phyloP scores from a whole-genome alignment of 2,888 invertebrate species.

The Zaprionus bogoriensis region DNA sequence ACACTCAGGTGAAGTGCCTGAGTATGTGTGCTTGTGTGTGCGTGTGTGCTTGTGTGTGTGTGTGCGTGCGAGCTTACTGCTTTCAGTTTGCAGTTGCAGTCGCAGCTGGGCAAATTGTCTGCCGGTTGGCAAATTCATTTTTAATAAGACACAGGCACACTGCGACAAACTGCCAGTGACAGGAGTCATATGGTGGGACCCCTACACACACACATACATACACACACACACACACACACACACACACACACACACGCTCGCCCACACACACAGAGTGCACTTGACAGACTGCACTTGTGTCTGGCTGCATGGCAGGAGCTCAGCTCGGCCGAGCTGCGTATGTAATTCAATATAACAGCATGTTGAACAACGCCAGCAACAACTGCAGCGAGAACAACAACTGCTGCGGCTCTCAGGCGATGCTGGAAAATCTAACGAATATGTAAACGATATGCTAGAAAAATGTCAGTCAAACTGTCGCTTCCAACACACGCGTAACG shows the following conservation, averaged over 20 bases:
- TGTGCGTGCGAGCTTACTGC: background rate
- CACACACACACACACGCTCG: slow-evolving; percentile 3
- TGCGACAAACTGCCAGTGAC: slow-evolving; percentile 68
- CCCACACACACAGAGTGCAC: slow-evolving; percentile 25
- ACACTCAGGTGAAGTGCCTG: slow-evolving; percentile 39
- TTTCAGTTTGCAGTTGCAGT: slow-evolving; percentile 5
- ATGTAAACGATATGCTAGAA: slow-evolving; percentile 81
- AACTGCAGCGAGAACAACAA: slow-evolving; percentile 15
- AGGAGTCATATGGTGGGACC: slow-evolving; percentile 63
- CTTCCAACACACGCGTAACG: slow-evolving; percentile 80
- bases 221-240: slow-evolving; percentile 12
- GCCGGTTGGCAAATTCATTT: slow-evolving; percentile 64
- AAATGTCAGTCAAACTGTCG: slow-evolving; percentile 82
- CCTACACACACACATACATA: slow-evolving; percentile 11
- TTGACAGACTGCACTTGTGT: slow-evolving; percentile 63
- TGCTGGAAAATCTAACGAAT: slow-evolving; percentile 72
- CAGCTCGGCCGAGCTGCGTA: slow-evolving; percentile 55
- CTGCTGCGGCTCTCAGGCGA: slow-evolving; percentile 31
- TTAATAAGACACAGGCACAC: slow-evolving; percentile 58
- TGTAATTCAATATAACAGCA: slow-evolving; percentile 75
- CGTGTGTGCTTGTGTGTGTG: background rate
- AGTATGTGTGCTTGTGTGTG: slow-evolving; percentile 12
- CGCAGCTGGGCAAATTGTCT: slow-evolving; percentile 41
- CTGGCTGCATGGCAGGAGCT: slow-evolving; percentile 35
- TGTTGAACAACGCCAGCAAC: slow-evolving; percentile 70